Percentiles rank a stretch among this genome's conserved stretches.
Conservation (phyloP, 2,888 invertebrate genomes). For the Neuroscelio doddi region DNA sequence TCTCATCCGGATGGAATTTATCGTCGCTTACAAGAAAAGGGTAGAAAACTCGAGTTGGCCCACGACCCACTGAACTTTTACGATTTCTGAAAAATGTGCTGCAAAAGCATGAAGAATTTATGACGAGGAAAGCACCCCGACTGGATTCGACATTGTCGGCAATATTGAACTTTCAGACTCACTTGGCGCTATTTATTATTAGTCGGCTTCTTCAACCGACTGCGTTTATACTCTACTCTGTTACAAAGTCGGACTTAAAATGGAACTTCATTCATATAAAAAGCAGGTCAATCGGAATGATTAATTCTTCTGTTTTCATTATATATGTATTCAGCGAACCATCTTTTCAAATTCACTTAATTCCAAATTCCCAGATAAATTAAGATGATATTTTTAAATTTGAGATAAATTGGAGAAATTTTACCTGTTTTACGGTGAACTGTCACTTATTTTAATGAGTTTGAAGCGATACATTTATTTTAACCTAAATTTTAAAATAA, state of each 20-base stretch:
- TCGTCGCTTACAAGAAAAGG: constrained; percentile 19
- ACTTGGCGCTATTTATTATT: constrained; percentile 23
- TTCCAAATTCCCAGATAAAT: too few species aligned
- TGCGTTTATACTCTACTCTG: constrained; percentile 24
- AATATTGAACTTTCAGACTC: constrained; percentile 8
- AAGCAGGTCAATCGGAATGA: constrained; percentile 8
- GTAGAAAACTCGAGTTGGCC: constrained; percentile 14
- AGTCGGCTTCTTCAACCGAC: not conserved
- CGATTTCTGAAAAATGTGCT: constrained; percentile 31
- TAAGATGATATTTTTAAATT: too few species aligned
- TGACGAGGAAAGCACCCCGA: constrained; percentile 9
- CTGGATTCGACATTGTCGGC: constrained; percentile 16
- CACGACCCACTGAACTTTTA: constrained; percentile 37
- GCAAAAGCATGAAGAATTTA: constrained; percentile 34
- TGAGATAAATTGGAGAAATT: too few species aligned
- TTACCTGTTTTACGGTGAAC: too few species aligned
- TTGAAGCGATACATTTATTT: too few species aligned
- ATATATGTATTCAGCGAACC: too few species aligned
- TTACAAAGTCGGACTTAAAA: constrained; percentile 16
- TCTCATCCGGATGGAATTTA: constrained; percentile 27
- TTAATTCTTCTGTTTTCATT: not conserved
- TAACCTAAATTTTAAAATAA: too few species aligned
- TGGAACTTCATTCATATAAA: constrained; percentile 8
- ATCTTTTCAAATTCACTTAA: too few species aligned
- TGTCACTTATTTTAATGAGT: too few species aligned